A percentile compares a stretch with the other conserved stretches of the same genome.
Evolutionary conservation across 2,797 vertebrate genomes (phyloP).

Genomic region (Cossypha niveicapilla): DNA sequence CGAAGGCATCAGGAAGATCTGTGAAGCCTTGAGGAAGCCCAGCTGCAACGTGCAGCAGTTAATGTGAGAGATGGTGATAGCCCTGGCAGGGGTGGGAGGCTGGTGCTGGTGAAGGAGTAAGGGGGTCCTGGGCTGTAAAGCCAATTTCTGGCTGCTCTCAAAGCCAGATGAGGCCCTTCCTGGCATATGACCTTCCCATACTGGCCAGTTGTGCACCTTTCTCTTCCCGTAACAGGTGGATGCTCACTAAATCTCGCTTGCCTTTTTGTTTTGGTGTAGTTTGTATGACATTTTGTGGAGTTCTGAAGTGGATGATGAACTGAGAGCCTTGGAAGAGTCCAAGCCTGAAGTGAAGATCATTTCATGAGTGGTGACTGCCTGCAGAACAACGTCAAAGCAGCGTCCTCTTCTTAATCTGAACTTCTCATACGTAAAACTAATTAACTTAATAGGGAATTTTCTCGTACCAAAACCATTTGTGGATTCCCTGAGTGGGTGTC

Average conservation of each 20-base stretch:
- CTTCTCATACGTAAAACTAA: not conserved
- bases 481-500: not conserved
- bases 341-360: slow-evolving; percentile 67
- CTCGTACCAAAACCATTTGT: not conserved
- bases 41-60: slow-evolving; percentile 80
- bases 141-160: not conserved
- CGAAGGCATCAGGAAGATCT: slow-evolving; percentile 74
- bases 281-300: slow-evolving; percentile 72
- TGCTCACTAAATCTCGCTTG: not conserved
- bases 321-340: slow-evolving; percentile 60
- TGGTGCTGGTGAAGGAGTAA: not conserved
- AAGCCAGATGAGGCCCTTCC: not conserved
- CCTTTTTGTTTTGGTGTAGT: slow-evolving; percentile 5
- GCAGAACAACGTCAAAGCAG: not conserved
- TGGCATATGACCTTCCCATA: not conserved
- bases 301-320: slow-evolving; percentile 25
- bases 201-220: not conserved
- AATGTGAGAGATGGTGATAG: slow-evolving; percentile 73
- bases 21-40: slow-evolving; percentile 76
- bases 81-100: not conserved
- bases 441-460: slow-evolving; percentile 36
- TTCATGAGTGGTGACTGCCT: slow-evolving; percentile 53
- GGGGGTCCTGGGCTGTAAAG: not conserved
- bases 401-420: not conserved
- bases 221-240: not conserved